Evolutionary conservation across 2,888 invertebrate genomes (phyloP).

Genomic region (Cyclophora albipunctata): DNA sequence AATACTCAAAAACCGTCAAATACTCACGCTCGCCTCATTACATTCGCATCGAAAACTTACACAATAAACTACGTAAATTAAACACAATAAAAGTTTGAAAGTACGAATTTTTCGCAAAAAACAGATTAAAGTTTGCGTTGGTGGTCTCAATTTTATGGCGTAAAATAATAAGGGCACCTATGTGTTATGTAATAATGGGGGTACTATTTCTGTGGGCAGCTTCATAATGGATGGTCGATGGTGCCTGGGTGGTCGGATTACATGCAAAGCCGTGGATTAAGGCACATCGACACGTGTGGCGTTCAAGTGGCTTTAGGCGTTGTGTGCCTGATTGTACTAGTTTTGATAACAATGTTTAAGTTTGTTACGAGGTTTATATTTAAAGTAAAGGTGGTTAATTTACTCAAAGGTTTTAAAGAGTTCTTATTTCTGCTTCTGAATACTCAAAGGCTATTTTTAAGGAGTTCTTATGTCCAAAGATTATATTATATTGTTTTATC

Average conservation of each 20-base stretch:
- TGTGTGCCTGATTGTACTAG: slow-evolving; percentile 45
- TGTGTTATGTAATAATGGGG: slow-evolving; percentile 65
- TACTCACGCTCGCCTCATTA: slow-evolving; percentile 70
- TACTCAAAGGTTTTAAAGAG: too few species aligned
- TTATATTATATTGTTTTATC: too few species aligned
- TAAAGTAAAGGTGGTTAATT: too few species aligned
- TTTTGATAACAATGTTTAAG: slow-evolving; percentile 23
- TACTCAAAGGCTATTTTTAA: too few species aligned
- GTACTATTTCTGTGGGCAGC: slow-evolving; percentile 58
- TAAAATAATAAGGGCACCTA: slow-evolving; percentile 66
- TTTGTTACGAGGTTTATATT: slow-evolving; percentile 5
- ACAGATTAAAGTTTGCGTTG: slow-evolving; percentile 40
- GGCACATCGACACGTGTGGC: slow-evolving; percentile 68
- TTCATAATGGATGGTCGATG: slow-evolving; percentile 46
- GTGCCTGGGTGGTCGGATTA: slow-evolving; percentile 69
- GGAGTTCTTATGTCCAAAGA: too few species aligned
- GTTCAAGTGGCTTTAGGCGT: slow-evolving; percentile 58
- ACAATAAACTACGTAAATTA: too few species aligned
- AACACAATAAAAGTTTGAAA: too few species aligned
- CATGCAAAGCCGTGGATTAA: slow-evolving; percentile 63
- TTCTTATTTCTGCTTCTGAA: too few species aligned
- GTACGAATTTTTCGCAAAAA: slow-evolving; percentile 32
- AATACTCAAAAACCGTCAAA: slow-evolving; percentile 51
- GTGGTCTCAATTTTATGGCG: slow-evolving; percentile 65
- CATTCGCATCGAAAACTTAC: slow-evolving; percentile 42